Base-by-base conservation (phyloP, 2,888 invertebrate species). In the Cephus pulcher region DNA sequence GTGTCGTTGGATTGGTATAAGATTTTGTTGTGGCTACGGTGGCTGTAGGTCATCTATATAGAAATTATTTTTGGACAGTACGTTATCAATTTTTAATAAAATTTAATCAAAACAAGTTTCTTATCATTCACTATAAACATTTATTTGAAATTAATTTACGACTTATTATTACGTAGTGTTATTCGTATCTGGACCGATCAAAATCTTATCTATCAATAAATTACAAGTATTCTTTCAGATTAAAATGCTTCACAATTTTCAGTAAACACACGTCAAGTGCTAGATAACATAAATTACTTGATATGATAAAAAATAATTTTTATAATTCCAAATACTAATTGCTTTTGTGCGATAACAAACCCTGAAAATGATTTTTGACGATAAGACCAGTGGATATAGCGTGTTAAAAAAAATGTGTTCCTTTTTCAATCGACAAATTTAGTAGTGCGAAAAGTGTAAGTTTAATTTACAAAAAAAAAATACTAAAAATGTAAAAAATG, bases 1-100 rank as follows among this genome's bases (percentile, higher is more conserved):
- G 69, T 75, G 78, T 82, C 80, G 79, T 82, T 82, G 81, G 75
- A 77, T 75, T 77, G 33, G 30, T 75, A 78, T 78, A 79, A 37
- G 78, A 35, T 73, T 78, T 82, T 79, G 32, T n/a, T 75, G 37
- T 73, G 35, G 73, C 34, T n/a, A 69, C 77, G 40, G 70, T 69
- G 77, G 23, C 40, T 56, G 2, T 23, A 56, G 23, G 6, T 23
- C 15, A 56, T 56, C 40, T 15, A 0, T 56, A 2, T 56, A 23
- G 23, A 56, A 56, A 56, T 56, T 56, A 9, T 23, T 23, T 56
- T 56, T 56, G 4, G 9, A 23, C 1, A 56, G 23, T 56, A 23
- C 23, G 9, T 9, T 6, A 56, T 6, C 23, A 15, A 56, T 56
- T 56, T 56, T 9, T 56, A 56, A 56, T 56, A 6, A 56, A 23